phyloP scores from a whole-genome alignment of 2,888 invertebrate genomes.

The Aproaerema taeniolella region DNA sequence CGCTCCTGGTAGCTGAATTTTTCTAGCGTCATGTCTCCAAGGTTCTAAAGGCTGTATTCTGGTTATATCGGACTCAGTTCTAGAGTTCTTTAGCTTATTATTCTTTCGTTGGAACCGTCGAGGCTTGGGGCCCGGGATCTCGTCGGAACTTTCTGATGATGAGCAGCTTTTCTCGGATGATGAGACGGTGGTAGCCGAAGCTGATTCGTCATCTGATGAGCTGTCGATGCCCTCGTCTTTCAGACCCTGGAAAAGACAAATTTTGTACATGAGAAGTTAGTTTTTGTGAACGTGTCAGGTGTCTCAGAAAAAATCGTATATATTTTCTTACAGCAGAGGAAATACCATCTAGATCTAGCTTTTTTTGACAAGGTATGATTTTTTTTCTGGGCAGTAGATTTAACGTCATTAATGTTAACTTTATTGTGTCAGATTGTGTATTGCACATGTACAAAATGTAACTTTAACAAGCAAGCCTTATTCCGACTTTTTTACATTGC shows the following conservation, averaged over 20 bases:
- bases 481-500: too few relatives aligned
- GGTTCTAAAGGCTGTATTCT: slow-evolving; percentile 47
- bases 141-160: slow-evolving; percentile 66
- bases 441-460: too few relatives aligned
- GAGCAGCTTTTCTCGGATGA: slow-evolving; percentile 71
- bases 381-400: too few relatives aligned
- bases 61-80: slow-evolving; percentile 65
- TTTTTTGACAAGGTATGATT: too few relatives aligned
- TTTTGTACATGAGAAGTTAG: too few relatives aligned
- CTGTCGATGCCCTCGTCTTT: slow-evolving; percentile 75
- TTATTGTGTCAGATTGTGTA: too few relatives aligned
- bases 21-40: slow-evolving; percentile 37
- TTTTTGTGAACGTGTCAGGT: too few relatives aligned
- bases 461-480: too few relatives aligned
- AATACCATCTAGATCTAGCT: too few relatives aligned
- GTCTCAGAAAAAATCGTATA: too few relatives aligned
- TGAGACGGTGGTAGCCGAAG: slow-evolving; percentile 58
- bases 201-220: slow-evolving; percentile 70
- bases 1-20: slow-evolving; percentile 44
- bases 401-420: too few relatives aligned
- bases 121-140: slow-evolving; percentile 52
- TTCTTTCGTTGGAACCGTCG: slow-evolving; percentile 58
- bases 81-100: slow-evolving; percentile 60
- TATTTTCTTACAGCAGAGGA: too few relatives aligned
- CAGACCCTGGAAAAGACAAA: slow-evolving; percentile 56